These are phyloP conservation scores for Drosophila parthenogenetica DNA, from an alignment of 2,888 invertebrate species.

Conservation along the genomic window DNA sequence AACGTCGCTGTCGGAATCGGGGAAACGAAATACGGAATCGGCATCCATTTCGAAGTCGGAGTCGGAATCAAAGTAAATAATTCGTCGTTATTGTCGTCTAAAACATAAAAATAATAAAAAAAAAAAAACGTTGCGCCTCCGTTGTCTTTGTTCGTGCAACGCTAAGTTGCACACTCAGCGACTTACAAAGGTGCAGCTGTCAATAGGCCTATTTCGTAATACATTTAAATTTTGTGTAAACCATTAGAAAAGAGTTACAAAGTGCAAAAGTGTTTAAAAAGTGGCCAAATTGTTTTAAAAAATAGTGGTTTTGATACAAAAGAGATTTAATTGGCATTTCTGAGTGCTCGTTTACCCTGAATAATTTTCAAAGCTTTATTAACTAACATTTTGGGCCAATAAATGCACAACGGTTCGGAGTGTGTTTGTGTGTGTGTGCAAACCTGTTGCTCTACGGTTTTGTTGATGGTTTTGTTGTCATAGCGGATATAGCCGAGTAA, in stretches of 20 bases:
- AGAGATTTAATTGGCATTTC: not conserved
- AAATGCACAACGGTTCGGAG: not conserved
- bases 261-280: constrained; percentile 13
- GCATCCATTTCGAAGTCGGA: constrained; percentile 10
- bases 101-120: not conserved
- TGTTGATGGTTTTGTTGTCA: constrained; percentile 27
- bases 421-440: not conserved
- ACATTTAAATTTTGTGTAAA: constrained; percentile 19
- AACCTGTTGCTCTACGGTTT: constrained; percentile 54
- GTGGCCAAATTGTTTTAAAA: constrained; percentile 1
- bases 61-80: constrained; percentile 12
- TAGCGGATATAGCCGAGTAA: constrained; percentile 33
- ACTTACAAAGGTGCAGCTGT: constrained; percentile 41
- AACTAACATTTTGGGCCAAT: constrained; percentile 34
- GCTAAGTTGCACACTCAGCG: constrained; percentile 18
- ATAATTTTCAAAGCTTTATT: constrained; percentile 12
- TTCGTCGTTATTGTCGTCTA: constrained; percentile 29
- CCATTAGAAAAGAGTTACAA: constrained; percentile 14
- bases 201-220: constrained; percentile 35
- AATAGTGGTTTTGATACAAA: not conserved
- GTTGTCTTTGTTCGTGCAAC: constrained; percentile 25
- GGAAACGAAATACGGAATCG: constrained; percentile 23
- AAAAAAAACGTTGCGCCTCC: constrained; percentile 12
- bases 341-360: constrained; percentile 3
- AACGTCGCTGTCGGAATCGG: constrained; percentile 63